A percentile compares a stretch with the other conserved stretches of the same genome.
These are phyloP conservation scores for Oryzias curvinotus DNA, from an alignment of 2,113 vertebrate genomes.

Conservation along the genomic window DNA sequence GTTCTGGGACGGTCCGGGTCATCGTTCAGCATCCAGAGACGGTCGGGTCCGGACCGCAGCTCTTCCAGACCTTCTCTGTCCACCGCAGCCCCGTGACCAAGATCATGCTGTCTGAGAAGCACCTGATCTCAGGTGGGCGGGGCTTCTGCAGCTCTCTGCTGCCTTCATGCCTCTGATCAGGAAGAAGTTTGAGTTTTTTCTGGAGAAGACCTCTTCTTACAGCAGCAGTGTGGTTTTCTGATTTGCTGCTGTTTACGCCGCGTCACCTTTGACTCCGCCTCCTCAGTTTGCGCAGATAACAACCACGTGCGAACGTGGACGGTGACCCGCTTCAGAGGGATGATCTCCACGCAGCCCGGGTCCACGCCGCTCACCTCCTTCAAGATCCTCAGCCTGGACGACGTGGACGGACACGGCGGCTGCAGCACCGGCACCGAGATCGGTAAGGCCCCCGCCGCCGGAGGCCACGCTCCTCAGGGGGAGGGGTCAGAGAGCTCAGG, in stretches of 20 bases:
- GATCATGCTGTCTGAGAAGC: constrained; percentile 92
- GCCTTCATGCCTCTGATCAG: no score
- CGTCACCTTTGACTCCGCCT: background rate
- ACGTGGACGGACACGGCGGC: constrained; percentile 79
- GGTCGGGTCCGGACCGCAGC: constrained; percentile 87
- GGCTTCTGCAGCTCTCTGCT: background rate
- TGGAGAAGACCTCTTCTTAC: no score
- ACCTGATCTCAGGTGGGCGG: constrained; percentile 81
- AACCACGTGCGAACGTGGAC: constrained; percentile 93
- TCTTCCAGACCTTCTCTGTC: constrained; percentile 93
- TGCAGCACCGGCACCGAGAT: constrained; percentile 87
- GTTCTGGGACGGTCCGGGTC: constrained; percentile 86
- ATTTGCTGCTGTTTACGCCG: no score
- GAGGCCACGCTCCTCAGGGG: background rate
- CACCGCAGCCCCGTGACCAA: constrained; percentile 91
- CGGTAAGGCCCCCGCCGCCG: constrained; percentile 59
- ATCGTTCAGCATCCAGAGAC: constrained; percentile 94
- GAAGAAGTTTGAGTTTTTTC: no score
- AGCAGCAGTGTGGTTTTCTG: no score
- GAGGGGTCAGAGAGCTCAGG: background rate
- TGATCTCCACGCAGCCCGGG: constrained; percentile 93
- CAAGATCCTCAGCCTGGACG: constrained; percentile 88
- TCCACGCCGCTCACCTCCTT: constrained; percentile 91
- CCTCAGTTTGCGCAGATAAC: constrained; percentile 89
- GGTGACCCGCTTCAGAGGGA: constrained; percentile 89